These are phyloP conservation scores for Eudyptes chrysolophus DNA, from an alignment of 2,113 vertebrate species.

Conservation along the genomic window DNA sequence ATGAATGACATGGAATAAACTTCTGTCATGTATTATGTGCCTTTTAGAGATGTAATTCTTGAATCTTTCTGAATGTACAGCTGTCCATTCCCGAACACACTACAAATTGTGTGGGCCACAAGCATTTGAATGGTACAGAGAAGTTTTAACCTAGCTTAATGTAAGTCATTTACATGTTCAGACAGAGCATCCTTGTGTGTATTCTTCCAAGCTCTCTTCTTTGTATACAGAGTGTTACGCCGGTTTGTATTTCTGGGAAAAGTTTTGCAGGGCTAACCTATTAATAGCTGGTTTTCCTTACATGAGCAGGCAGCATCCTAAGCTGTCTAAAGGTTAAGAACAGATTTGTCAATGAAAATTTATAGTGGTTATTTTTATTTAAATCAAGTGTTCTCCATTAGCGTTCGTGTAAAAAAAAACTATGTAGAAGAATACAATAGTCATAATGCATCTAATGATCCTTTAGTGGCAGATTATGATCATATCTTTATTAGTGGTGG, in stretches of 20 bases:
- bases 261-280: neutral
- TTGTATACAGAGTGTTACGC: neutral
- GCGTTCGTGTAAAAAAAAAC: neutral
- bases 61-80: neutral
- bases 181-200: constrained; percentile 6
- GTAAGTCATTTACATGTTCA: neutral
- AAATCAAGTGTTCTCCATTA: constrained; percentile 16
- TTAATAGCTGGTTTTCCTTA: neutral
- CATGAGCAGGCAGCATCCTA: neutral
- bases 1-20: neutral
- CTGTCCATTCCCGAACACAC: neutral
- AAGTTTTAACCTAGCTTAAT: neutral
- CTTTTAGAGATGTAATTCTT: neutral
- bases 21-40: neutral
- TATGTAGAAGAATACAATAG: neutral
- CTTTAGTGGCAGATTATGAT: constrained; percentile 33
- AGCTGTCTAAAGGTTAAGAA: neutral
- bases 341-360: neutral
- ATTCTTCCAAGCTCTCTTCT: neutral
- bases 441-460: neutral
- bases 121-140: neutral
- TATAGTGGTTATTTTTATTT: neutral
- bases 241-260: constrained; percentile 3
- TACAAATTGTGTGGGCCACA: neutral
- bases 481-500: constrained; percentile 8